Conservation (phyloP, 2,113 vertebrate genomes). For the Cromileptes altivelis region DNA sequence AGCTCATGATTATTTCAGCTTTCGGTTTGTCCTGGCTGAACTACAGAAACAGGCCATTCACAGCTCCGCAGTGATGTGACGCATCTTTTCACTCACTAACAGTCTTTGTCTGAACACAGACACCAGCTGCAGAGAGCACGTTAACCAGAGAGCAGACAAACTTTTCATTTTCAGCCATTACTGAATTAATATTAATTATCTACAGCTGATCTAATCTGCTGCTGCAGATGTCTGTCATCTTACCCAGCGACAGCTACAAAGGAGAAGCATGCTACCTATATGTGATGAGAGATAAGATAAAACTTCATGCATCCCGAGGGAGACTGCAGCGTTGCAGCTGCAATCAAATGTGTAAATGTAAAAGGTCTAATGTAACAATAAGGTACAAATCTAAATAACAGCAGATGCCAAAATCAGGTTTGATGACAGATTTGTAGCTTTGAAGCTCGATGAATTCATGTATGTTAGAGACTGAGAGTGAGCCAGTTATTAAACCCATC, state of each 20-base stretch:
- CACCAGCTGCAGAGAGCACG: not conserved
- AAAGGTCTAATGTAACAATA: too few species aligned
- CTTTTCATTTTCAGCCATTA: not conserved
- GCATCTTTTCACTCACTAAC: not conserved
- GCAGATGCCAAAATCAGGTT: too few species aligned
- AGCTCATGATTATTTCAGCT: too few species aligned
- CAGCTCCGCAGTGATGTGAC: not conserved
- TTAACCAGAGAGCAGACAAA: not conserved
- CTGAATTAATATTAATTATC: not conserved
- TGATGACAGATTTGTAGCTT: not conserved
- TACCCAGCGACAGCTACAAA: not conserved
- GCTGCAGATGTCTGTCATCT: not conserved
- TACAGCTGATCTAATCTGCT: not conserved
- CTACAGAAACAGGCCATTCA: not conserved
- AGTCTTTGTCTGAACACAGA: not conserved
- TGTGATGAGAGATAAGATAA: not conserved
- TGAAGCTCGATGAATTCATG: not conserved
- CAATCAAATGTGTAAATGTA: too few species aligned
- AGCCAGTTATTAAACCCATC: too few species aligned
- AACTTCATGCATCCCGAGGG: too few species aligned
- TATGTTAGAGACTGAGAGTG: not conserved
- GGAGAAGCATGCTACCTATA: not conserved
- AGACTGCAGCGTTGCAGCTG: too few species aligned
- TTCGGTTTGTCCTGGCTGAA: not conserved
- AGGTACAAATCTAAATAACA: too few species aligned